These are phyloP conservation scores for Drosophila paulistorum DNA, from an alignment of 1,140 invertebrate species.

Conservation along the genomic window DNA sequence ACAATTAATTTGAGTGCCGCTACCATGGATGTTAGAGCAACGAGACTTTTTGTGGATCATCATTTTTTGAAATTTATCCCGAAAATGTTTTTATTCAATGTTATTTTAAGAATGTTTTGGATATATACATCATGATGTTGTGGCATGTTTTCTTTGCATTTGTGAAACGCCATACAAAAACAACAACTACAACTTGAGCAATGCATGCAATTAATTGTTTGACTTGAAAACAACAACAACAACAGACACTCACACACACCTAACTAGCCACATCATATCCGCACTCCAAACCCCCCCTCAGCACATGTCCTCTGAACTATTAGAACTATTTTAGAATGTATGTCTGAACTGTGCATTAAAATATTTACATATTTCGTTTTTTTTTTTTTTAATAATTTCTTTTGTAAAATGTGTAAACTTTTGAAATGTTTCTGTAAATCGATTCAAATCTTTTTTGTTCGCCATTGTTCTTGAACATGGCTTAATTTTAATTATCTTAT, in stretches of 20 bases:
- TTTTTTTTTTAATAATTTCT: neutral
- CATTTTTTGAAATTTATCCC: conserved; percentile 38
- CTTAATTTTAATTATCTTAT: conserved; percentile 29
- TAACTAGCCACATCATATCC: neutral
- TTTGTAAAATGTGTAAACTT: conserved; percentile 49
- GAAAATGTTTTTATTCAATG: conserved; percentile 44
- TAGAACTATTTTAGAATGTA: conserved; percentile 29
- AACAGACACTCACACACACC: neutral
- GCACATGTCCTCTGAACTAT: conserved; percentile 43
- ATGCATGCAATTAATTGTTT: conserved; percentile 64
- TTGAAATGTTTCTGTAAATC: conserved; percentile 55
- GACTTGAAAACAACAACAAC: conserved; percentile 27
- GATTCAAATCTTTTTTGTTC: conserved; percentile 26
- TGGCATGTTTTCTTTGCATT: conserved; percentile 74
- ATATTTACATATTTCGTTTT: neutral
- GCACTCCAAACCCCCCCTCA: neutral
- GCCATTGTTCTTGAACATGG: conserved; percentile 25
- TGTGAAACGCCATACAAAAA: conserved; percentile 65
- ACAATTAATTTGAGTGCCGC: conserved; percentile 49
- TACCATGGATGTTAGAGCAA: conserved; percentile 46
- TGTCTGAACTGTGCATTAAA: conserved; percentile 34
- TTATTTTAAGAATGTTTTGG: conserved; percentile 52
- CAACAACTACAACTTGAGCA: conserved; percentile 51
- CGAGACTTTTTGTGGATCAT: conserved; percentile 40
- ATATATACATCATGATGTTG: conserved; percentile 48